Percentiles rank a stretch among this genome's conserved stretches.
phyloP scores from a whole-genome alignment of 2,888 invertebrate genomes.

The Morpho deidamia region DNA sequence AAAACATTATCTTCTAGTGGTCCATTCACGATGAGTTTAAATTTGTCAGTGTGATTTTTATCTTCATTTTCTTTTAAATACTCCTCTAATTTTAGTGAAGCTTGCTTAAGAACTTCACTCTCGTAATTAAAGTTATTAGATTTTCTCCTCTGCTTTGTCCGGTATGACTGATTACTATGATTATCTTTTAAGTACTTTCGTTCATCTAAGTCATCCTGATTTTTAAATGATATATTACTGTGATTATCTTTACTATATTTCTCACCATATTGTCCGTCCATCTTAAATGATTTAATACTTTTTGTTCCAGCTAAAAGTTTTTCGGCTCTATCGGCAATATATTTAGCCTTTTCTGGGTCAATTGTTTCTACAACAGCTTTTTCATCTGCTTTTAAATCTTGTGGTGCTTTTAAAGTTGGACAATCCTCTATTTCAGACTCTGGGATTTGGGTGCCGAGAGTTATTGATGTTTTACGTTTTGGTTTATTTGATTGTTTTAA shows the following conservation, averaged over 20 bases:
- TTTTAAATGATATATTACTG: slow-evolving; percentile 58
- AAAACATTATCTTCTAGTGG: slow-evolving; percentile 51
- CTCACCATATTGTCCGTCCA: slow-evolving; percentile 61
- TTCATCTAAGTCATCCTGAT: slow-evolving; percentile 61
- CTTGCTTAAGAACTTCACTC: slow-evolving; percentile 77
- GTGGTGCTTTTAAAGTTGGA: slow-evolving; percentile 69
- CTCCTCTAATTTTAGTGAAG: slow-evolving; percentile 72
- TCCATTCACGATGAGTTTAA: slow-evolving; percentile 49
- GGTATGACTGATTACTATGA: slow-evolving; percentile 63
- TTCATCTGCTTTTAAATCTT: slow-evolving; percentile 74
- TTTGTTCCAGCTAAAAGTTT: slow-evolving; percentile 54
- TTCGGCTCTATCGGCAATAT: slow-evolving; percentile 58
- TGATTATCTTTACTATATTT: slow-evolving; percentile 62
- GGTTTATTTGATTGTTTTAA: slow-evolving; percentile 40
- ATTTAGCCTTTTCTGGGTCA: slow-evolving; percentile 57
- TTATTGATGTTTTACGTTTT: slow-evolving; percentile 62
- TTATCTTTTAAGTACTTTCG: slow-evolving; percentile 65
- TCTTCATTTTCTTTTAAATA: slow-evolving; percentile 64
- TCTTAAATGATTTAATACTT: slow-evolving; percentile 62
- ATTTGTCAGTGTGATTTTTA: slow-evolving; percentile 43
- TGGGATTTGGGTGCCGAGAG: slow-evolving; percentile 56
- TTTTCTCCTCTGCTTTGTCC: slow-evolving; percentile 52
- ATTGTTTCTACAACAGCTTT: slow-evolving; percentile 62
- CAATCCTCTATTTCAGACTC: slow-evolving; percentile 75
- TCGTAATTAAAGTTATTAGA: slow-evolving; percentile 80